Evolutionary conservation across 2,888 invertebrate species (phyloP), one percentile per base, ranked within the genome.

Genomic region (Melinopterus prodromus): DNA sequence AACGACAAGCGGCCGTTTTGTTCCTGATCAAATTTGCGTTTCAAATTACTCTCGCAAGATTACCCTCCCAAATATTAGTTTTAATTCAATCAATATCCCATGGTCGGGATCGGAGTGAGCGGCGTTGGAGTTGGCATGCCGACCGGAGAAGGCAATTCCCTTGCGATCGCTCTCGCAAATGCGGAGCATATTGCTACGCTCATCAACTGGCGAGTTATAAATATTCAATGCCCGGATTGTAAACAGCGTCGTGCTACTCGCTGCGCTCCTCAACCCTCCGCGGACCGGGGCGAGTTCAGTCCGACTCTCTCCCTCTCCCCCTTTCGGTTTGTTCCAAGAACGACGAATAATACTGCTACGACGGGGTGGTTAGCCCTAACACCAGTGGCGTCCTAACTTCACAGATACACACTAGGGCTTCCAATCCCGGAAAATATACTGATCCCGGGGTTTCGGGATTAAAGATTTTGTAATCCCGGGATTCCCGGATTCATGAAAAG

Each of bases 151-250:
- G 74, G 74, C 74, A 82, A 83, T 82, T 87, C 88, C 88, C 88
- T 81, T 84, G 87, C 84, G 88, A 85, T 85, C 87, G 85, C 84
- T 87, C 85, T 83, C 85, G 88, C 87, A 89, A 89, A 89, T 88
- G 87, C 86, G 85, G 83, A 89, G 87, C 89, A 90, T 90, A 89
- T 90, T 89, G 89, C 89, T 88, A 87, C 89, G 89, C 88, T 90
- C 89, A 89, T 89, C 89, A 89, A 89, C 89, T 89, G 89, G 88
- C 89, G 88, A 87, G 88, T 88, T 88, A 90, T 89, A 89, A 90
- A 89, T 89, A 89, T 89, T 88, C 88, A 88, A 89, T 89, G 87
- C 87, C 9, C 12, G 53, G 89, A 89, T 87, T 89, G 89, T 89
- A 89, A 89, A 89, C 89, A 89, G 84, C 83, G 84, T 83, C 84